These are phyloP conservation scores for Tonatia bakeri DNA, from an alignment of 2,113 vertebrate genomes.

Conservation along the genomic window DNA sequence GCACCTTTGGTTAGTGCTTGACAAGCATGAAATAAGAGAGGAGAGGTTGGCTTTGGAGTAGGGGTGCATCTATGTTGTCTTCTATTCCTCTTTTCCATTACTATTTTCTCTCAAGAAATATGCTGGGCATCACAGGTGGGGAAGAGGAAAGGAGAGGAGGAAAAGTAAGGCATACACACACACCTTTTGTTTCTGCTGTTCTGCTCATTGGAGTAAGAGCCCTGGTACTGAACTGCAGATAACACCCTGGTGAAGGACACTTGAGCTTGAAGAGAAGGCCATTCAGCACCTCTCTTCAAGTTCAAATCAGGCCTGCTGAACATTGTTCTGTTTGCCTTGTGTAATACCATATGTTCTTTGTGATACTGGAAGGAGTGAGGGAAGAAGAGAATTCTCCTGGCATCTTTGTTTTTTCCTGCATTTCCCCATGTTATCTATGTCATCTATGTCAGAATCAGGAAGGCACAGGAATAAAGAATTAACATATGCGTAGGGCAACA, in stretches of 20 bases:
- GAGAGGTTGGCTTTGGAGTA: not conserved
- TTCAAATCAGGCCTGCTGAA: not conserved
- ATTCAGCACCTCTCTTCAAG: not conserved
- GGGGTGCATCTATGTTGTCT: not conserved
- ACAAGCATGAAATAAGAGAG: not conserved
- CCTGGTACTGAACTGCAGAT: not conserved
- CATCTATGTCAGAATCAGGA: not conserved
- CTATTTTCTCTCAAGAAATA: not conserved
- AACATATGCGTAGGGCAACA: not conserved
- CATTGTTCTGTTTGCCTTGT: not conserved
- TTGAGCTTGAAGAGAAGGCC: not conserved
- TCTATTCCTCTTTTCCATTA: not conserved
- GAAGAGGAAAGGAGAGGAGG: not conserved
- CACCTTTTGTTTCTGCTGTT: not conserved
- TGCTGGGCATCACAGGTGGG: not conserved
- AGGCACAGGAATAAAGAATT: not conserved
- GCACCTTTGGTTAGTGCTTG: not conserved
- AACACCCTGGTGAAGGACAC: not conserved
- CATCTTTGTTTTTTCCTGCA: not conserved
- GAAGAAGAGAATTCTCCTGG: not conserved
- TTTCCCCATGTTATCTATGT: not conserved
- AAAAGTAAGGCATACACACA: not conserved
- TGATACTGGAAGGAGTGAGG: not conserved
- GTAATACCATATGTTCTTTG: not conserved
- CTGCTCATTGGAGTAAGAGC: not conserved